Evolutionary conservation across 2,113 vertebrate species (phyloP).

Genomic region (Chloropsis hardwickii): DNA sequence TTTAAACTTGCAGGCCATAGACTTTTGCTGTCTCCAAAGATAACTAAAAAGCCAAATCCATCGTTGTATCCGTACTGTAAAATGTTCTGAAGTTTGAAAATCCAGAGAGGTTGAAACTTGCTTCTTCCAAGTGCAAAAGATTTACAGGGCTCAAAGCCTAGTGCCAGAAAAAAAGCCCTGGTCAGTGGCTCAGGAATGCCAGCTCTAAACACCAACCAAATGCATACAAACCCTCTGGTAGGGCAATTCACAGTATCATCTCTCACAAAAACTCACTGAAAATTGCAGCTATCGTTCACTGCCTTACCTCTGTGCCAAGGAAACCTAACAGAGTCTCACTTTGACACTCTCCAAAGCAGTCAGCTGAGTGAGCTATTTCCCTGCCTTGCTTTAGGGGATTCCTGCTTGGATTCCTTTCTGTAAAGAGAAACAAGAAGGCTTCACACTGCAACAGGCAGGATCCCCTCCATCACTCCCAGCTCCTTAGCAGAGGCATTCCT

Average conservation of each 20-base stretch:
- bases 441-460: background rate
- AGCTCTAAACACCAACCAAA: slow-evolving; percentile 36
- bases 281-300: background rate
- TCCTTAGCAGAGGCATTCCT: slow-evolving; percentile 16
- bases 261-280: background rate
- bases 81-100: background rate
- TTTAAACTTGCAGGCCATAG: background rate
- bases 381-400: slow-evolving; percentile 22
- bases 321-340: background rate
- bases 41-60: background rate
- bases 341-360: background rate
- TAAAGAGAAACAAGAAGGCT: background rate
- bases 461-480: slow-evolving; percentile 8
- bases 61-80: background rate
- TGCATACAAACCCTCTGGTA: background rate
- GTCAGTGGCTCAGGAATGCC: slow-evolving; percentile 36
- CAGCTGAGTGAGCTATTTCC: background rate
- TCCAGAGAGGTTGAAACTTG: background rate
- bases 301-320: background rate
- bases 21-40: background rate
- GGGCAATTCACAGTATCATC: background rate
- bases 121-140: slow-evolving; percentile 32
- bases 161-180: background rate
- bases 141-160: slow-evolving; percentile 31
- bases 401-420: background rate